These are phyloP conservation scores for Isotomurus palustris DNA, from an alignment of 2,888 invertebrate species.

Conservation along the genomic window DNA sequence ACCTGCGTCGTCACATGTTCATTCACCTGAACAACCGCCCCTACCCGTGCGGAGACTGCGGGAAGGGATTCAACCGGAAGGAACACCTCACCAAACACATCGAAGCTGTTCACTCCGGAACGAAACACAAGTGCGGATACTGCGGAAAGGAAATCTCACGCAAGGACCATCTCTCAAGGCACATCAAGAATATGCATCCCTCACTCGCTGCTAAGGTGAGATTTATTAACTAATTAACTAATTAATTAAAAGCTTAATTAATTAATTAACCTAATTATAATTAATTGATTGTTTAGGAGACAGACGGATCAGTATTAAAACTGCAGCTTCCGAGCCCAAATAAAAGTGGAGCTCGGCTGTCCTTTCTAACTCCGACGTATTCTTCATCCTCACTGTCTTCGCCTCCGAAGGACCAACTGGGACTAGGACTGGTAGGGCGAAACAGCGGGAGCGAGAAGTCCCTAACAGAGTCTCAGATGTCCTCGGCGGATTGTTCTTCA, in stretches of 20 bases:
- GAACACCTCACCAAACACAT: slow-evolving; percentile 42
- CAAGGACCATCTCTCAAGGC: slow-evolving; percentile 39
- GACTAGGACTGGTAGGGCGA: no score
- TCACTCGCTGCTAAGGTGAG: not conserved
- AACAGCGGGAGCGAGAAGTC: no score
- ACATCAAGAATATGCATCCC: slow-evolving; percentile 42
- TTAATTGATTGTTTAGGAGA: not conserved
- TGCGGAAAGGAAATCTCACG: slow-evolving; percentile 31
- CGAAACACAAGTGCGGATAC: slow-evolving; percentile 35
- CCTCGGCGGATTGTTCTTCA: no score
- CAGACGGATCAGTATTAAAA: slow-evolving; percentile 18
- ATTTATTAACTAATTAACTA: not conserved
- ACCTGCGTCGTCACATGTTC: slow-evolving; percentile 41
- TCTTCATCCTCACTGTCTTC: no score
- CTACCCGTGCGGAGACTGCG: slow-evolving; percentile 39
- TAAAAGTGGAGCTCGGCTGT: no score
- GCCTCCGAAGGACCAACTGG: no score
- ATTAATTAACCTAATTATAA: not conserved
- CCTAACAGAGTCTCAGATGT: no score
- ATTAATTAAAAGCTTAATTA: not conserved
- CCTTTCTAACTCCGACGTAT: slow-evolving; percentile 30
- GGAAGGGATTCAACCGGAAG: slow-evolving; percentile 41
- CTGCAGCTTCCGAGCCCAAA: slow-evolving; percentile 17
- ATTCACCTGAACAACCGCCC: slow-evolving; percentile 36
- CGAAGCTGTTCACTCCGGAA: slow-evolving; percentile 39